Conservation (phyloP, 2,797 vertebrate species). For the Lemur catta region DNA sequence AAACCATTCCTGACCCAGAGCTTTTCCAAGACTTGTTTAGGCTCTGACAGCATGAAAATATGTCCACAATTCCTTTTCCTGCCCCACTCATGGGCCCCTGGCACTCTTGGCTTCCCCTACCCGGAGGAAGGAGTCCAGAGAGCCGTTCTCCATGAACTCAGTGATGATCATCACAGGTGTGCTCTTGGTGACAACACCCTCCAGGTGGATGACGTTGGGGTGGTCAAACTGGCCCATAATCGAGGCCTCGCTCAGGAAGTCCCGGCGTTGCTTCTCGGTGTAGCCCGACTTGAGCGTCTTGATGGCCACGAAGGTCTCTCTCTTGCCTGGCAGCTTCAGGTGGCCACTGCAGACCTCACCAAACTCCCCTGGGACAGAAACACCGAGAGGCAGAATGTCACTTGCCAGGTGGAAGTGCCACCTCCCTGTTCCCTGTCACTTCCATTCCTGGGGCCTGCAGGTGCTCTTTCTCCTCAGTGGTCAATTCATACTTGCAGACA, state of each 20-base stretch:
- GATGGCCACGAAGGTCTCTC: slow-evolving; percentile 98
- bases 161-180: slow-evolving; percentile 98
- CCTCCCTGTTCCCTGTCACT: background rate
- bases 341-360: slow-evolving; percentile 99
- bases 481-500: background rate
- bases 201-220: slow-evolving; percentile 97
- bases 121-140: slow-evolving; percentile 96
- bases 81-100: background rate
- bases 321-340: slow-evolving; percentile 96
- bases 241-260: slow-evolving; percentile 98
- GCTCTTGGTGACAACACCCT: slow-evolving; percentile 98
- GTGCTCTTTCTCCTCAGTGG: background rate
- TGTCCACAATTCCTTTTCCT: background rate
- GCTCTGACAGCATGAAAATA: background rate
- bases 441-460: background rate
- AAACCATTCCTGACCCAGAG: background rate
- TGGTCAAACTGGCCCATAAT: slow-evolving; percentile 99
- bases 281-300: slow-evolving; percentile 98
- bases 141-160: slow-evolving; percentile 99
- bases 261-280: slow-evolving; percentile 96
- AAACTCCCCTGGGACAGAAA: slow-evolving; percentile 91
- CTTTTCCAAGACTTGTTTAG: background rate
- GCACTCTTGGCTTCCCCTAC: slow-evolving; percentile 81
- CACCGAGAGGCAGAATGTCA: background rate
- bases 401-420: background rate